A percentile compares a stretch with the other conserved stretches of the same genome.
Conservation (phyloP, 2,888 invertebrate species). For the Parnassius glacialis region DNA sequence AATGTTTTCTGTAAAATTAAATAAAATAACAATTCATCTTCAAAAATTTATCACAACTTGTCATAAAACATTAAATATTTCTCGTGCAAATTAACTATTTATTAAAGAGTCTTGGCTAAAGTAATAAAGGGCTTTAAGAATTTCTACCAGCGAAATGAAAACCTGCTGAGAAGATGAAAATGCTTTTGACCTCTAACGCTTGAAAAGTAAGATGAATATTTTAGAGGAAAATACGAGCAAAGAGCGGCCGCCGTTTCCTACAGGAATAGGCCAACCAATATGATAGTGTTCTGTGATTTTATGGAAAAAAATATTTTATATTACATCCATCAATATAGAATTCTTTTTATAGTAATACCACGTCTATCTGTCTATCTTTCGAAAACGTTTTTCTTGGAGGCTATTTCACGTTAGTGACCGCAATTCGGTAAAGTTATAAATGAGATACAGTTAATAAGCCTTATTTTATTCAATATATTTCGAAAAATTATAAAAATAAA, state of each 20-base stretch:
- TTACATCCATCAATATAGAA: not conserved
- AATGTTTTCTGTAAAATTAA: too few species aligned
- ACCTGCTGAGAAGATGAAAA: conserved; percentile 39
- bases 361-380: too few species aligned
- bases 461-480: too few species aligned
- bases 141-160: conserved; percentile 34
- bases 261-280: conserved; percentile 14
- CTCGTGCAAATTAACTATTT: conserved; percentile 1
- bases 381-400: too few species aligned
- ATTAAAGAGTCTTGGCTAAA: conserved; percentile 4
- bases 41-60: too few species aligned
- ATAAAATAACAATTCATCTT: too few species aligned
- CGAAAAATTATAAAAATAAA: too few species aligned
- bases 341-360: too few species aligned
- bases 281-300: conserved; percentile 13
- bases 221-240: conserved; percentile 37
- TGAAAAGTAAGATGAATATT: conserved; percentile 38
- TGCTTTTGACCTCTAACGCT: conserved; percentile 40
- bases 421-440: too few species aligned
- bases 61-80: conserved; percentile 5
- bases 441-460: too few species aligned
- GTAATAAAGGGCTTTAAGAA: conserved; percentile 16
- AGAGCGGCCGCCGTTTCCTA: conserved; percentile 28
- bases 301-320: not conserved
- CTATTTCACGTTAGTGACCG: too few species aligned